Evolutionary conservation across 2,113 vertebrate genomes (phyloP).

Genomic region (Fulica atra): DNA sequence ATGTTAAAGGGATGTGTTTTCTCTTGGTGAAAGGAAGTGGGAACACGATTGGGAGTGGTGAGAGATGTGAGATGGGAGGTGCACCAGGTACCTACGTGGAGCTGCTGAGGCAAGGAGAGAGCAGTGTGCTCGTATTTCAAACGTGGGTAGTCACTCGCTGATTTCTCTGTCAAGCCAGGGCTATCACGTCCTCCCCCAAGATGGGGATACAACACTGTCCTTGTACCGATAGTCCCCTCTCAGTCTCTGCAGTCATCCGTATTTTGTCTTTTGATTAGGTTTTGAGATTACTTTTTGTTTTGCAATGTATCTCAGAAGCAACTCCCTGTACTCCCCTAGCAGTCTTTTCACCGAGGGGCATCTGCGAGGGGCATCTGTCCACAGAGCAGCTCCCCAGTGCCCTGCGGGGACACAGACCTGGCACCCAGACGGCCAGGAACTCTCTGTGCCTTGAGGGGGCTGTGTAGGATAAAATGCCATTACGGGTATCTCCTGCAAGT

Average conservation of each 20-base stretch:
- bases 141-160: neutral
- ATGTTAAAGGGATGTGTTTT: neutral
- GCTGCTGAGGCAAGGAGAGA: neutral
- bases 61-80: fast-evolving
- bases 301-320: neutral
- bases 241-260: neutral
- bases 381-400: neutral
- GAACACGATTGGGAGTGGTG: neutral
- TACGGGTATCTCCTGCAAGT: neutral
- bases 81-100: neutral
- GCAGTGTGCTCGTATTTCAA: fast-evolving
- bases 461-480: neutral
- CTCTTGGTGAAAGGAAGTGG: neutral
- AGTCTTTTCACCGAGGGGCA: neutral
- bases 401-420: neutral
- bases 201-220: neutral
- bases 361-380: neutral
- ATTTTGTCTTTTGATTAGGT: neutral
- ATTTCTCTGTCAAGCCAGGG: neutral
- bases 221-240: neutral
- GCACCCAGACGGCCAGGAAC: neutral
- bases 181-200: neutral
- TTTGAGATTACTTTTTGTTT: neutral
- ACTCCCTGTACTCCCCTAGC: neutral
- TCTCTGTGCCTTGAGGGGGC: neutral